These are phyloP conservation scores for Poecilia velifera DNA, from an alignment of 2,797 vertebrate genomes.

Conservation along the genomic window DNA sequence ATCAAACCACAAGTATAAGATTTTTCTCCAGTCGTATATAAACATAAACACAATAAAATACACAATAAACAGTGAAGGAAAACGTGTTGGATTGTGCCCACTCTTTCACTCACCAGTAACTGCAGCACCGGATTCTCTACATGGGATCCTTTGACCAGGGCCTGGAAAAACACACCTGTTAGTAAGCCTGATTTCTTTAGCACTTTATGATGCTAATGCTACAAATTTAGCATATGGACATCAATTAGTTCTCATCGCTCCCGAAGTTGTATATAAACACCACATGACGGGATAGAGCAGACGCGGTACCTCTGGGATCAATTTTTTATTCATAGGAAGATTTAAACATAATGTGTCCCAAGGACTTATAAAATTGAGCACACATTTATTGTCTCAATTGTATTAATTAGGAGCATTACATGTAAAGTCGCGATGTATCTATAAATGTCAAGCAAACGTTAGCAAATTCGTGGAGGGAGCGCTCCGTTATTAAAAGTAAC, in stretches of 20 bases:
- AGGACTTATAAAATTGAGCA: neutral
- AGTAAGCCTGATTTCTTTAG: slow-evolving; percentile 14
- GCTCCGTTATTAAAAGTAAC: neutral
- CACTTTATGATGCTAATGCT: slow-evolving; percentile 12
- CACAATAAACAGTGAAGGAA: neutral
- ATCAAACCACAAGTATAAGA: neutral
- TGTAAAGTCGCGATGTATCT: neutral
- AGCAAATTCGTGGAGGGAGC: slow-evolving; percentile 14
- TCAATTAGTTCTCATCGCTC: neutral
- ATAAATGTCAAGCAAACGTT: slow-evolving; percentile 32
- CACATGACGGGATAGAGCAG: neutral
- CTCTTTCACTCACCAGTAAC: slow-evolving; percentile 67
- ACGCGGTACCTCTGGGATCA: neutral
- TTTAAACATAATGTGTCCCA: neutral
- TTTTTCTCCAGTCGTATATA: neutral
- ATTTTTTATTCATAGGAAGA: neutral
- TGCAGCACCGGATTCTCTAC: slow-evolving; percentile 62
- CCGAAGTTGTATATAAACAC: neutral
- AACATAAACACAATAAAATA: too few relatives aligned
- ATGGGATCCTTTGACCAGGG: slow-evolving; percentile 39
- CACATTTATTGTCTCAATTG: accelerated
- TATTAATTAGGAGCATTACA: neutral
- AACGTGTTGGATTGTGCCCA: neutral
- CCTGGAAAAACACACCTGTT: slow-evolving; percentile 46
- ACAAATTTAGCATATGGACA: neutral